Conservation (phyloP, 2,797 vertebrate species). For the Anguilla pacifica region DNA sequence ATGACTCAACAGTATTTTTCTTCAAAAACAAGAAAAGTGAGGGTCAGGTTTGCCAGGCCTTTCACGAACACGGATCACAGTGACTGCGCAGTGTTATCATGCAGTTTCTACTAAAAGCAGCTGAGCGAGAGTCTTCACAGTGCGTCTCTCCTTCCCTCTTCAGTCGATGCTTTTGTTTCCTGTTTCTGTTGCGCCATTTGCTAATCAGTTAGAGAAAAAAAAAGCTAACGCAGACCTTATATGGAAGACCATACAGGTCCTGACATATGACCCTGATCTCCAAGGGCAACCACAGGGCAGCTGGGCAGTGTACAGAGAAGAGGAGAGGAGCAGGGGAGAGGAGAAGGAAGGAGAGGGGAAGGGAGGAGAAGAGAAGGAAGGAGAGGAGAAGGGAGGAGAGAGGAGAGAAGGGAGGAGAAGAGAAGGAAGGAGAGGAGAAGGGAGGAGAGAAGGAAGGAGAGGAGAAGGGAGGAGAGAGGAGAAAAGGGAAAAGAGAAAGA, state of each 20-base stretch:
- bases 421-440: background rate
- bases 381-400: no score
- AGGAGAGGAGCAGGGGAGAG: no score
- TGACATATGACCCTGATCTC: background rate
- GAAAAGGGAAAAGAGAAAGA: no score
- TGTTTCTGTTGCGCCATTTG: background rate
- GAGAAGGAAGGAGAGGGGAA: background rate
- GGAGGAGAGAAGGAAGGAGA: no score
- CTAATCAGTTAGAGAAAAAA: background rate
- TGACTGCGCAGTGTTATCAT: background rate
- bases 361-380: background rate
- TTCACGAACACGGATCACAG: conserved; percentile 33
- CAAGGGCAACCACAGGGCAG: background rate
- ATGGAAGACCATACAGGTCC: background rate
- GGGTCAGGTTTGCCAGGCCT: conserved; percentile 32
- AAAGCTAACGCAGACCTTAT: background rate
- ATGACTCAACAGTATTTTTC: background rate
- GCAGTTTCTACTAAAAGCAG: background rate
- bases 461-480: no score
- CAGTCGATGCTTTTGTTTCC: background rate
- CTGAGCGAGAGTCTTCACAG: background rate
- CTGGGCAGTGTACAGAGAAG: background rate
- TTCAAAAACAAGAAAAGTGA: background rate
- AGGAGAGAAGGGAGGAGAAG: no score
- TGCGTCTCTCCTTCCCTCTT: background rate